phyloP scores from a whole-genome alignment of 2,797 vertebrate genomes.

The Phalanger gymnotis region DNA sequence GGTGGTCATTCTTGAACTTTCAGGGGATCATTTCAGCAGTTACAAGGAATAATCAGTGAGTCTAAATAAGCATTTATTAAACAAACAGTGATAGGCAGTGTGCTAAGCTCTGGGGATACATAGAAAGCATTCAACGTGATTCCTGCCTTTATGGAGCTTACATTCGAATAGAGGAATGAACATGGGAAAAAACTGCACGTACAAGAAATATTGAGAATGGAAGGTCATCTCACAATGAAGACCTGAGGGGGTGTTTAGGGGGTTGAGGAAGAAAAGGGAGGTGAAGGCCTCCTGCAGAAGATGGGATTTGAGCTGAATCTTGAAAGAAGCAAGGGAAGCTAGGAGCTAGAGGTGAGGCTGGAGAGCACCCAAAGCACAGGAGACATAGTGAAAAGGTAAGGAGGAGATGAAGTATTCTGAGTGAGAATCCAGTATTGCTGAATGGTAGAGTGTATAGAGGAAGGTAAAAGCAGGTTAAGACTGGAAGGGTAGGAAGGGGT shows the following conservation, averaged over 20 bases:
- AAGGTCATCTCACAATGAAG: background rate
- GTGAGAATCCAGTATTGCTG: background rate
- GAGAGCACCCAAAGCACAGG: background rate
- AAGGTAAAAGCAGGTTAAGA: background rate
- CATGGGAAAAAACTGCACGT: background rate
- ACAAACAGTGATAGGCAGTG: background rate
- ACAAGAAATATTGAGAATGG: background rate
- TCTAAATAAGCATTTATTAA: background rate
- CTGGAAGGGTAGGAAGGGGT: background rate
- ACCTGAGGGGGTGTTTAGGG: background rate
- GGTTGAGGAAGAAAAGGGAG: background rate
- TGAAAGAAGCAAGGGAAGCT: background rate
- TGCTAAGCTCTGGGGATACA: background rate
- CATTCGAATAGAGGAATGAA: background rate
- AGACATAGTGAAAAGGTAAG: background rate
- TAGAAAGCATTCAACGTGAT: background rate
- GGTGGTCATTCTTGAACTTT: background rate
- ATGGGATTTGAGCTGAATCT: background rate
- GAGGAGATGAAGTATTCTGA: background rate
- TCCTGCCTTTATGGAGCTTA: background rate
- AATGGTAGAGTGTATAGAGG: background rate
- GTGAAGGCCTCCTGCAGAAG: background rate
- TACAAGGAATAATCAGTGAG: background rate
- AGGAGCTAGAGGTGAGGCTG: background rate
- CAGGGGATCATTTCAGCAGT: background rate